Conservation (phyloP, 2,113 vertebrate genomes). For the Indri indri region DNA sequence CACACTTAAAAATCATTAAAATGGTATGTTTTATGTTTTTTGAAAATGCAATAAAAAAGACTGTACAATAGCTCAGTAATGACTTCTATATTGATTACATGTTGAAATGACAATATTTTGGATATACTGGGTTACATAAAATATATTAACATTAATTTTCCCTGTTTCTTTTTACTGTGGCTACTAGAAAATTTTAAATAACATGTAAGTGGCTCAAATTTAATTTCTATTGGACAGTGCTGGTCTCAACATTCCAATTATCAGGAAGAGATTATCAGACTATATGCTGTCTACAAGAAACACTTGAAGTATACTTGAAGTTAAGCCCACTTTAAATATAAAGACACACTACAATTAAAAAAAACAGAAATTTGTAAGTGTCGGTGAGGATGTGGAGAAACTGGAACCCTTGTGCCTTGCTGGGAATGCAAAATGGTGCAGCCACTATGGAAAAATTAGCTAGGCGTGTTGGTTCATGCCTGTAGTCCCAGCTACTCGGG, state of each 20-base stretch:
- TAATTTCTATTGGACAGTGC: neutral
- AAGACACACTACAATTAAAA: too few relatives aligned
- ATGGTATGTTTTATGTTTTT: too few relatives aligned
- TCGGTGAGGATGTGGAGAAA: neutral
- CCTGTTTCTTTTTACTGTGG: neutral
- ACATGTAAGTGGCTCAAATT: neutral
- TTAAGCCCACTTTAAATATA: too few relatives aligned
- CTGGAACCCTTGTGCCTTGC: neutral
- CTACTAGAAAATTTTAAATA: neutral
- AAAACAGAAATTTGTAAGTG: too few relatives aligned
- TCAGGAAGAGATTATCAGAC: neutral
- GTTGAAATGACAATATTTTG: neutral
- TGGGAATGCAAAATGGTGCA: neutral
- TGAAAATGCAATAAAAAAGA: neutral
- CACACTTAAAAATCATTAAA: neutral
- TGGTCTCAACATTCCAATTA: neutral
- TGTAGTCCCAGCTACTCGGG: too few relatives aligned
- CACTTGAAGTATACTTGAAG: neutral
- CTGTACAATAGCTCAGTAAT: neutral
- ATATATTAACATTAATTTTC: neutral
- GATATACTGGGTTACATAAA: neutral
- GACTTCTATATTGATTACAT: neutral
- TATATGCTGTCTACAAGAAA: neutral
- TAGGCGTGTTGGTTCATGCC: too few relatives aligned
- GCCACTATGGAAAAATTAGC: neutral